Evolutionary conservation across 2,888 invertebrate genomes (phyloP), one percentile per base, ranked within the genome.

Genomic region (Pocota personata): DNA sequence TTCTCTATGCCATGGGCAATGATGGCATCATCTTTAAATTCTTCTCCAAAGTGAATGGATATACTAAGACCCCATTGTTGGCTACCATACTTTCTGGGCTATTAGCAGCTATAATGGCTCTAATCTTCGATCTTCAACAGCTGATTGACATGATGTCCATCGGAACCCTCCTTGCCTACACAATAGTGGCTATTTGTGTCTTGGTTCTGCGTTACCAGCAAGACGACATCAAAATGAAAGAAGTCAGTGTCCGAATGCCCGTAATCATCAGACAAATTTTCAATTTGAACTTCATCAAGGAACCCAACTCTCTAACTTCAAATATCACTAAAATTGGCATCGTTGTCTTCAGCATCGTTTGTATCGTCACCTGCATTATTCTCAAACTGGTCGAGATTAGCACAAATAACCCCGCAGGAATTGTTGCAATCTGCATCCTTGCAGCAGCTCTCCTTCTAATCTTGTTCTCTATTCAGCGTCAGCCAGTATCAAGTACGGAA

Each of bases 101-200:
- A 10, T 92, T 97, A 6, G 95, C 97, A 95, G 97, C 96, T 19
- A 73, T 95, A 3, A 97, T 98, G 96, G 97, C 98, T 0, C 94
- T 97, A 0, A 91, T 98, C n/a, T 97, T 98, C 92, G 96, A 98
- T 92, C 93, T 98, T 82, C 95, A 97, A 83, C 98, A 98, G 90
- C 93, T 98, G 76, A 98, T 98, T 83, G 97, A 98, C 90, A 98
- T 98, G 96, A 98, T 98, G 97, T 98, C 98, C 7, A 98, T 98
- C 89, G 97, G 97, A 10, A 97, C 97, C 0, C 93, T 98, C 1
- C 93, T 97, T 67, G 98, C 98, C 0, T 98, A 98, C 91, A 97
- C 97, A 1, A 97, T 98, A 87, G 98, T 98, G 0, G 97, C 98
- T 0, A 95, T 97, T 76, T 97, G 97, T 89, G 97, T 98, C 1